Evolutionary conservation across 2,888 invertebrate species (phyloP).

Genomic region (Oithona nana): DNA sequence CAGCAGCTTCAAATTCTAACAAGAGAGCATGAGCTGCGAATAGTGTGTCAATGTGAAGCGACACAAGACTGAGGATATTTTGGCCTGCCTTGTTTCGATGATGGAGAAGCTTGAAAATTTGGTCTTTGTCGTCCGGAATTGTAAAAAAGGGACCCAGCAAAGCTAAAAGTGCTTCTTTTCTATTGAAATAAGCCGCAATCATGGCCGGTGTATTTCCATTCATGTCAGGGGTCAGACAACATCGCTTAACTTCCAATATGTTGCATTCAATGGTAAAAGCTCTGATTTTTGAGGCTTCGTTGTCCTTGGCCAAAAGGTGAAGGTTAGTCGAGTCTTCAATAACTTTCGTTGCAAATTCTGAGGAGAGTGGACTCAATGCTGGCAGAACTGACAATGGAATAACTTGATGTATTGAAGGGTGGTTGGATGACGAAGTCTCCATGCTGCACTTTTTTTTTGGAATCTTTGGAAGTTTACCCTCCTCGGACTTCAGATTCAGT

Average conservation of each 20-base stretch:
- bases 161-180: background rate
- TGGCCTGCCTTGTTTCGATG: background rate
- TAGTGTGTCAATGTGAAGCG: background rate
- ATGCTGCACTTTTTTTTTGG: too few relatives aligned
- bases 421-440: too few relatives aligned
- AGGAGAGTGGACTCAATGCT: too few relatives aligned
- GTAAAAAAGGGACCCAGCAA: background rate
- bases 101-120: background rate
- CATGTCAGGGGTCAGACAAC: background rate
- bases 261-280: background rate
- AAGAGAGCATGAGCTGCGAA: conserved; percentile 2
- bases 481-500: too few relatives aligned
- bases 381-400: too few relatives aligned
- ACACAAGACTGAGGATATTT: background rate
- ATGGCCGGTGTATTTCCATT: background rate
- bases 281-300: background rate
- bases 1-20: conserved; percentile 2
- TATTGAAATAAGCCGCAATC: background rate
- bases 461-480: too few relatives aligned
- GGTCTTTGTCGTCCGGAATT: background rate
- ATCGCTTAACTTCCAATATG: background rate
- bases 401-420: too few relatives aligned
- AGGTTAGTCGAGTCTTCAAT: too few relatives aligned
- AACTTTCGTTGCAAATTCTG: too few relatives aligned
- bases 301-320: background rate